phyloP scores from a whole-genome alignment of 2,797 vertebrate species.

The Intellagama lesueurii region DNA sequence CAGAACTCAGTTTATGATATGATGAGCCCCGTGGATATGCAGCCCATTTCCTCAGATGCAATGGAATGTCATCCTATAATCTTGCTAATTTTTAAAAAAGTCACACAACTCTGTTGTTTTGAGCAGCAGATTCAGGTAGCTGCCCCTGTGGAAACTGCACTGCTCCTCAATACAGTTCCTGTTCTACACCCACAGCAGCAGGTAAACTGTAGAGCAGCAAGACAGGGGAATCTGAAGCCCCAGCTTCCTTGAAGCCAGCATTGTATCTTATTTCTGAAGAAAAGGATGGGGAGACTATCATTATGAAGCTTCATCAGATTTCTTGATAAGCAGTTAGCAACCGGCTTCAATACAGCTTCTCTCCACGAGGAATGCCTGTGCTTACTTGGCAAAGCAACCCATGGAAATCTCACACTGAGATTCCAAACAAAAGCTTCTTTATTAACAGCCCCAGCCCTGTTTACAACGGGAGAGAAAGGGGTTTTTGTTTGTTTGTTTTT shows the following conservation, averaged over 20 bases:
- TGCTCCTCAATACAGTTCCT: background rate
- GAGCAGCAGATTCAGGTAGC: too few species aligned
- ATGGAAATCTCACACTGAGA: constrained; percentile 40
- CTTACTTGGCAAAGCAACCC: constrained; percentile 17
- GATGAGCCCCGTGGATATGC: too few species aligned
- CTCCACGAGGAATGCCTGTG: constrained; percentile 17
- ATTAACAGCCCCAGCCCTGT: constrained; percentile 7
- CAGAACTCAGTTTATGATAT: too few species aligned
- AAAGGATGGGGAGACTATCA: background rate
- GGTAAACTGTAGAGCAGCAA: background rate
- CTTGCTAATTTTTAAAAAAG: too few species aligned
- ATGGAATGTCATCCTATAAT: too few species aligned
- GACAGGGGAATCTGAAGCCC: background rate
- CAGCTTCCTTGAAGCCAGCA: constrained; percentile 19
- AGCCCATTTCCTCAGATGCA: too few species aligned
- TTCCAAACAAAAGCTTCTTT: constrained; percentile 4
- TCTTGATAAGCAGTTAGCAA: constrained; percentile 13
- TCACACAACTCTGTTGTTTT: too few species aligned
- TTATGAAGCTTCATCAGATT: constrained; percentile 18
- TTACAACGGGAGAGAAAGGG: background rate
- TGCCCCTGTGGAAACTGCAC: too few species aligned
- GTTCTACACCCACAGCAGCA: background rate
- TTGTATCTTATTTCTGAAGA: background rate
- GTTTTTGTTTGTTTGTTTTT: too few species aligned
- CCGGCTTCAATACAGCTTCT: background rate